Evolutionary conservation across 2,113 vertebrate species (phyloP).

Genomic region (Cinclus mexicanus): DNA sequence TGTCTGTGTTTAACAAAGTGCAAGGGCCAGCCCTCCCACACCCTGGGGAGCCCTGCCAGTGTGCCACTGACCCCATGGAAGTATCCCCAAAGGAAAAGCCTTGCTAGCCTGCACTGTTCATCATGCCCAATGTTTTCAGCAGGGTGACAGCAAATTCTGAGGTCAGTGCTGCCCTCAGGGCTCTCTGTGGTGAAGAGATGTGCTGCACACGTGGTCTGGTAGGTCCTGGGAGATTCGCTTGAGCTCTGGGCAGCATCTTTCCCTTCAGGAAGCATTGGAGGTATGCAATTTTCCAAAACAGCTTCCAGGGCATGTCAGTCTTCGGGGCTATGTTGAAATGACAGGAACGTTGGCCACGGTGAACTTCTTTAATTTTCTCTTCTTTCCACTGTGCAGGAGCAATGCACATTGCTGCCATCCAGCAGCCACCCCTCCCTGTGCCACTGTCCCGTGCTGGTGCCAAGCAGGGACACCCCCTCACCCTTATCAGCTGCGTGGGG

Average conservation of each 20-base stretch:
- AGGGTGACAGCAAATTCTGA: background rate
- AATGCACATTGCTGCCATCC: background rate
- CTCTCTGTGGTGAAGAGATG: background rate
- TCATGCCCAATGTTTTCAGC: rapidly evolving
- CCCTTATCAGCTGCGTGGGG: background rate
- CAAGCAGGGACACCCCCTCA: background rate
- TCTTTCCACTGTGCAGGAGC: background rate
- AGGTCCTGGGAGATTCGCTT: background rate
- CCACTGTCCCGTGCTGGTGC: background rate
- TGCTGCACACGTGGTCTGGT: background rate
- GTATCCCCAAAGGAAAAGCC: background rate
- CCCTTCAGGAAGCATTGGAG: background rate
- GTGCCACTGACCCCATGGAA: background rate
- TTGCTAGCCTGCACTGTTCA: background rate
- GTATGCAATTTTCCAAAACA: background rate
- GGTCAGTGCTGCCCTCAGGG: background rate
- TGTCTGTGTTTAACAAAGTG: no score
- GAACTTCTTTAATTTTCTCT: background rate
- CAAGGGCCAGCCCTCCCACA: background rate
- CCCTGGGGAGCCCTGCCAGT: background rate
- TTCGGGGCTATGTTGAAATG: background rate
- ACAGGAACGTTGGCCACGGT: background rate
- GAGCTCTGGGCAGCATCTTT: background rate
- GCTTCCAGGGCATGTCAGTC: background rate
- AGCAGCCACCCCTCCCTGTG: background rate